Conservation (phyloP, 2,113 vertebrate species). For the Cynocephalus volans region DNA sequence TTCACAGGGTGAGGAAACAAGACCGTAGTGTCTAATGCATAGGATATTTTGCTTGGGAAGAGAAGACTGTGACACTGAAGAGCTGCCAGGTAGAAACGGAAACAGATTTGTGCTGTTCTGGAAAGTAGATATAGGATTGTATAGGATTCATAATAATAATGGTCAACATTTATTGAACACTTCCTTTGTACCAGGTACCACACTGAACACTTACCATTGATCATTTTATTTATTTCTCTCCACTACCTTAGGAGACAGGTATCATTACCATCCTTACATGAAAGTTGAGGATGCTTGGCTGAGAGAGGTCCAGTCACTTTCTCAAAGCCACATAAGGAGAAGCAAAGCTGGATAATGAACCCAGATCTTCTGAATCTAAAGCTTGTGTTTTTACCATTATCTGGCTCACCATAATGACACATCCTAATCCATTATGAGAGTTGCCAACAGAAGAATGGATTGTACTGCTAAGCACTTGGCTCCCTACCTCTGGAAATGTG, state of each 20-base stretch:
- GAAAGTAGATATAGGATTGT: constrained; percentile 65
- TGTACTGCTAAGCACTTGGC: background rate
- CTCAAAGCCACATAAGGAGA: background rate
- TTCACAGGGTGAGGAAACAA: background rate
- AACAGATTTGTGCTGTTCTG: constrained; percentile 65
- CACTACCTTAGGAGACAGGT: constrained; percentile 56
- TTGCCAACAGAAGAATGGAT: background rate
- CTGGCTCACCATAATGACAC: background rate
- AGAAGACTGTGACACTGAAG: constrained; percentile 54
- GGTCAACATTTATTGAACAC: constrained; percentile 79
- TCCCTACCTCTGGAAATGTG: background rate
- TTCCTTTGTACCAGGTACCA: constrained; percentile 70
- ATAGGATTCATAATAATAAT: constrained; percentile 70
- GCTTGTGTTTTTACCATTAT: background rate
- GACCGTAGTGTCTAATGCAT: accelerated
- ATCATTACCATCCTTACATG: background rate
- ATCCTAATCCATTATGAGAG: background rate
- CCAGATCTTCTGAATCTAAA: background rate
- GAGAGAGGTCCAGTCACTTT: background rate
- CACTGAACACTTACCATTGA: constrained; percentile 80
- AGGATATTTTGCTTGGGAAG: constrained; percentile 40
- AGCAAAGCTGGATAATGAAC: background rate
- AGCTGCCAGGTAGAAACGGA: constrained; percentile 70
- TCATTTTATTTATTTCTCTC: constrained; percentile 78
- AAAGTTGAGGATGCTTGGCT: background rate